phyloP scores from a whole-genome alignment of 92 coral and sea anemone species.

The Zoanthus solanderi region DNA sequence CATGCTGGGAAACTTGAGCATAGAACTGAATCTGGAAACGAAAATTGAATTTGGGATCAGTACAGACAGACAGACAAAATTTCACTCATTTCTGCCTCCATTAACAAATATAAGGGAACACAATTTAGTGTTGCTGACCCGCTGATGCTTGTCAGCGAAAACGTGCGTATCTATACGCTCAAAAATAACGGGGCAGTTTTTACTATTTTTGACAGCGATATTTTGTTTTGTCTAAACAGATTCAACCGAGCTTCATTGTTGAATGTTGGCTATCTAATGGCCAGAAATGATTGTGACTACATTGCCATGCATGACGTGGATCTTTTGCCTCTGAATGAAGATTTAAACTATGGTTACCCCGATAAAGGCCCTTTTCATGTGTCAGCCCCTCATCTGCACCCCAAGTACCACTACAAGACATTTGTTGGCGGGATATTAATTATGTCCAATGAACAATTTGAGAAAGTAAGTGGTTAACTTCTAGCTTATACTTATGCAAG shows the following conservation, averaged over 20 bases:
- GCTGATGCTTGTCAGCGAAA: no score
- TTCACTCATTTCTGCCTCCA: no score
- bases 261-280: slow-evolving; percentile 89
- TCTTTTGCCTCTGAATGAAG: slow-evolving; percentile 86
- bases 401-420: slow-evolving; percentile 91
- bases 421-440: slow-evolving; percentile 96
- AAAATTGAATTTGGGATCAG: no score
- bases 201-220: no score
- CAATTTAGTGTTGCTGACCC: no score
- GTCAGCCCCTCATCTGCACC: slow-evolving; percentile 93
- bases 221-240: slow-evolving; percentile 45
- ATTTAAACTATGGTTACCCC: slow-evolving; percentile 91
- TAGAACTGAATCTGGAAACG: no score
- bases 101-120: no score
- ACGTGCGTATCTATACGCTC: no score
- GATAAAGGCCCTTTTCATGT: slow-evolving; percentile 94
- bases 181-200: no score
- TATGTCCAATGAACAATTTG: slow-evolving; percentile 89
- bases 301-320: slow-evolving; percentile 99
- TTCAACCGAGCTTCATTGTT: slow-evolving; percentile 95
- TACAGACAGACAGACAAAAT: no score
- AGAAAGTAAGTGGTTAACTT: slow-evolving; percentile 67
- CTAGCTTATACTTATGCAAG: no score
- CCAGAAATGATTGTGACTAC: slow-evolving; percentile 93
- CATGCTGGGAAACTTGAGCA: no score